These are phyloP conservation scores for Drosophila rufa DNA, from an alignment of 1,140 invertebrate genomes.

Conservation along the genomic window DNA sequence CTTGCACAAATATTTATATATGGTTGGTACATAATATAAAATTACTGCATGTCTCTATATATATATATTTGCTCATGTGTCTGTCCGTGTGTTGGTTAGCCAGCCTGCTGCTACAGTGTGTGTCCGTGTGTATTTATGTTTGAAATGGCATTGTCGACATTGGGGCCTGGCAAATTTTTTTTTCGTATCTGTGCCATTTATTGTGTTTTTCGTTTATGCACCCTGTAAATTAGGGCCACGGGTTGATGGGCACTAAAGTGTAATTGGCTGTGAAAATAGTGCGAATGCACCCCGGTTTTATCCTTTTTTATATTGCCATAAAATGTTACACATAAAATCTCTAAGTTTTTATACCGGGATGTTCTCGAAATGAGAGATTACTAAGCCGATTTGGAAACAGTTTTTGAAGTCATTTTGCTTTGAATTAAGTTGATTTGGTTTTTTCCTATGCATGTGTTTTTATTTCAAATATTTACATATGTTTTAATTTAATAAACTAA, in stretches of 20 bases:
- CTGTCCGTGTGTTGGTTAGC: slow-evolving; percentile 24
- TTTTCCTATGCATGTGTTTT: too few relatives aligned
- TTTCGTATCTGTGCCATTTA: slow-evolving; percentile 54
- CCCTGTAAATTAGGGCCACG: slow-evolving; percentile 24
- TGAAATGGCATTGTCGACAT: slow-evolving; percentile 56
- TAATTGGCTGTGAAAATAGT: slow-evolving; percentile 12
- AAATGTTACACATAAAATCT: slow-evolving; percentile 2
- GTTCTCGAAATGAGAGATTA: neutral
- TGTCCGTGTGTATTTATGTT: slow-evolving; percentile 43
- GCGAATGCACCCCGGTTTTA: slow-evolving; percentile 2
- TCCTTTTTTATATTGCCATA: slow-evolving; percentile 6
- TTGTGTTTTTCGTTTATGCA: slow-evolving; percentile 47
- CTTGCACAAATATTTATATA: slow-evolving; percentile 81
- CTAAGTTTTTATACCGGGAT: neutral
- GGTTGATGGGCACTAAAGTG: slow-evolving; percentile 7
- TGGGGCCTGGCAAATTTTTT: slow-evolving; percentile 53
- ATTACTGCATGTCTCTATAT: slow-evolving; percentile 64
- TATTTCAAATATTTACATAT: too few relatives aligned
- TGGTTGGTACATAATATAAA: slow-evolving; percentile 68
- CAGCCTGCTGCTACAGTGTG: slow-evolving; percentile 6
- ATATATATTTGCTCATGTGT: slow-evolving; percentile 7
- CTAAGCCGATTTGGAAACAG: neutral
- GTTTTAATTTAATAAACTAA: too few relatives aligned
- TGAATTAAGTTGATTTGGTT: too few relatives aligned
- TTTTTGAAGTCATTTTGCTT: neutral